Conservation (phyloP, 2,888 invertebrate species). For the Xestia c-nigrum region DNA sequence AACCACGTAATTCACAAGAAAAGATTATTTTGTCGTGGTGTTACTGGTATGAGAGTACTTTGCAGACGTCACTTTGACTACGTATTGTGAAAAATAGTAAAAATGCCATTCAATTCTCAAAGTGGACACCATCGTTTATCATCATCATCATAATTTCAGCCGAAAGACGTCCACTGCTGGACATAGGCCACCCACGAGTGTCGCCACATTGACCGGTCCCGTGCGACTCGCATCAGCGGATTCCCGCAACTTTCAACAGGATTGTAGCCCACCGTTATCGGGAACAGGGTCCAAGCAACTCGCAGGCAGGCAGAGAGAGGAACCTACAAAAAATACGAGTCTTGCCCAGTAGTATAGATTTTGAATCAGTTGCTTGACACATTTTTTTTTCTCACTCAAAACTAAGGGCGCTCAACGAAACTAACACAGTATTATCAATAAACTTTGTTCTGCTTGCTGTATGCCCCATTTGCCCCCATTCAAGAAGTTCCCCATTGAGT, state of each 20-base stretch:
- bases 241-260: too few species aligned
- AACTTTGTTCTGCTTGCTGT: neutral
- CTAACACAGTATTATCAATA: neutral
- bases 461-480: constrained; percentile 45
- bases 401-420: neutral
- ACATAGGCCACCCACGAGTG: too few species aligned
- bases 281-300: too few species aligned
- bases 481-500: constrained; percentile 39
- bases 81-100: neutral
- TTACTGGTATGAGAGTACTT: neutral
- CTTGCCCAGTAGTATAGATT: too few species aligned
- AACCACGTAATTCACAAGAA: neutral
- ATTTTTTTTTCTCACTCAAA: neutral
- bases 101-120: neutral
- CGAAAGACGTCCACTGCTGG: too few species aligned
- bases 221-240: too few species aligned
- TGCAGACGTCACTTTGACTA: neutral
- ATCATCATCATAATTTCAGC: too few species aligned
- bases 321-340: too few species aligned
- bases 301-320: too few species aligned
- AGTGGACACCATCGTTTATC: neutral
- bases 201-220: too few species aligned
- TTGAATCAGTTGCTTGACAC: neutral
- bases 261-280: too few species aligned
- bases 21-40: neutral